Evolutionary conservation across 2,797 vertebrate species (phyloP), one percentile per base, ranked within the genome.

Genomic region (Spinibarbus caldwelli): DNA sequence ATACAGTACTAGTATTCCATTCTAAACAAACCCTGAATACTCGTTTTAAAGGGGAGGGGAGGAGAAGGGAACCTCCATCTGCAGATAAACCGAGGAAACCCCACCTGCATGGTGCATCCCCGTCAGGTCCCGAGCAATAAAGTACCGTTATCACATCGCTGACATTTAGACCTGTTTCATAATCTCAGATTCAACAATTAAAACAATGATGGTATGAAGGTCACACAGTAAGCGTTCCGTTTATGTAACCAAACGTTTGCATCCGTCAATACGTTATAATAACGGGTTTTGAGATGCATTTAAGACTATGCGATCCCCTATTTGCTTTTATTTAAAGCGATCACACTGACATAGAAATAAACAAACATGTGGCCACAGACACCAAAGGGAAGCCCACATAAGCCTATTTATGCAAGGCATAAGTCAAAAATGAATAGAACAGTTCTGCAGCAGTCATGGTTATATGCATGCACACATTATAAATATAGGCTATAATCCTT

Each of bases 41-140:
- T 12, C 15, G 54, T 47, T 45, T 62, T 34, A 87, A 59, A 38
- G n/a, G 3, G 64, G 72, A 34, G 19, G 75, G 82, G 54, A 67
- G 68, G 38, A 57, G 70, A 72, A 78, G 86, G 73, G 72, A 85
- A 83, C 72, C 83, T 83, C 87, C 82, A 81, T 86, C 85, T 34
- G 89, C 88, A 89, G 85, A 82, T 84, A 57, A 71, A 14, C 59
- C 62, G 78, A 87, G 88, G 86, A 87, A 89, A 88, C 77, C 89
- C 89, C 86, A 84, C 62, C 71, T 80, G 85, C 66, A 82, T 17
- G 76, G 88, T 72, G 87, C 70, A 86, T 80, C 82, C 86, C 85
- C 80, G 80, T 66, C 79, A 76, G 81, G 82, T 86, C 78, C 82
- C 71, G 41, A 9, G 80, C 34, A 82, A 81, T 72, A 38, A 57